Evolutionary conservation across 2,888 invertebrate species (phyloP).

Genomic region (Leptinotarsa tumamoca): DNA sequence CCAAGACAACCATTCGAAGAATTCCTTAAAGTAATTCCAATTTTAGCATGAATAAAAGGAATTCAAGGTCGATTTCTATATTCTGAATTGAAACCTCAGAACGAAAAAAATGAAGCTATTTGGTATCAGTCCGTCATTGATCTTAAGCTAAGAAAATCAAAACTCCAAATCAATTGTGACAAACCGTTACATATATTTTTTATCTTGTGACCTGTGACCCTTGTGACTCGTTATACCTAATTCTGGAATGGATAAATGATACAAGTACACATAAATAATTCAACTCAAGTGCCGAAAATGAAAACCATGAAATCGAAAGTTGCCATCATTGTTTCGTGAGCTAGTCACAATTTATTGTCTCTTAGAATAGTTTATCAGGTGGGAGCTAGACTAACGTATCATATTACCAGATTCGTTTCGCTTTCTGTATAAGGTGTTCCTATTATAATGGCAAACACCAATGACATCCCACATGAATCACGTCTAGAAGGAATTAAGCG

Average conservation of each 20-base stretch:
- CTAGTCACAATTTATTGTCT: conserved; percentile 1
- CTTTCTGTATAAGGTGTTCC: not conserved
- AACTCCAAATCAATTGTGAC: too few species aligned
- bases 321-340: conserved; percentile 10
- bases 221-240: not conserved
- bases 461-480: not conserved
- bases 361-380: not conserved
- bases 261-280: not conserved
- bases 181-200: too few species aligned
- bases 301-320: not conserved
- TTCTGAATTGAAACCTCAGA: too few species aligned
- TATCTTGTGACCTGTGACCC: too few species aligned
- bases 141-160: too few species aligned
- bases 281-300: not conserved
- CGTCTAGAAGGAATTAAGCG: not conserved
- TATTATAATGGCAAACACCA: not conserved
- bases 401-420: conserved; percentile 3
- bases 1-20: too few species aligned
- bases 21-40: too few species aligned
- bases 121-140: too few species aligned
- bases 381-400: conserved; percentile 16
- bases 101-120: too few species aligned
- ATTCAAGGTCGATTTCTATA: too few species aligned
- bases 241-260: not conserved
- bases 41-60: too few species aligned